Evolutionary conservation across 1,140 invertebrate genomes (phyloP), one percentile per base, ranked within the genome.

Genomic region (Caligus rogercresseyi): DNA sequence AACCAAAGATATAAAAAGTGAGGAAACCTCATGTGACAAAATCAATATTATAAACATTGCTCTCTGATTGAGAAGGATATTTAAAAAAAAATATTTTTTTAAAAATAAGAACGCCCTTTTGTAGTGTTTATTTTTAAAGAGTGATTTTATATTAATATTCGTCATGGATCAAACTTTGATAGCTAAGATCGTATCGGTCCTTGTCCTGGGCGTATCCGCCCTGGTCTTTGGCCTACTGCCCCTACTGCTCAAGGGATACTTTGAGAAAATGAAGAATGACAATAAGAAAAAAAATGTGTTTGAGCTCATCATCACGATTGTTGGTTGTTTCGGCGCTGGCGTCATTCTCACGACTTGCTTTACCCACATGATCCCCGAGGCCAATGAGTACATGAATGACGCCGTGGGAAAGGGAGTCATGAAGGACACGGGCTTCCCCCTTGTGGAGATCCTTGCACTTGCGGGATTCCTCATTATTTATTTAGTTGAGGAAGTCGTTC

Each of bases 341-440:
- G 88, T 94, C 1, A 78, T 96, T 14, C 77, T 96, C 63, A 83
- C 84, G 52, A 94, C 90, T 0, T 89, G 86, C 0, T 89, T 94
- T 67, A 74, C 91, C 54, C 90, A 96, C 72, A 74, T 96, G 59
- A 73, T 94, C 25, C 90, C 90, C 0, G 91, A 95, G 75, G 84
- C 91, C 0, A 78, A 79, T 61, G 84, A 86, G 57, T 68, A 20
- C 26, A 19, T 67, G 11, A 25, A 65, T n/a, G 18, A 56, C 1
- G 64, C 62, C 43, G 43, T 24, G 18, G 15, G 16, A 4, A 11
- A 25, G 4, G 64, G 62, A 54, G 61, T 55, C 52, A 16, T 68
- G 15, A 58, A 58, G 0, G 23, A 63, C 7, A 51, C 56, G 4
- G 11, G 15, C 2, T 67, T 78, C 60, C 76, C 78, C 3, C 60